Percentiles rank a stretch among this genome's conserved stretches.
Evolutionary conservation across 35 echinoderm and acorn worm genomes (phyloP).

Genomic region (Lytechinus variegatus): DNA sequence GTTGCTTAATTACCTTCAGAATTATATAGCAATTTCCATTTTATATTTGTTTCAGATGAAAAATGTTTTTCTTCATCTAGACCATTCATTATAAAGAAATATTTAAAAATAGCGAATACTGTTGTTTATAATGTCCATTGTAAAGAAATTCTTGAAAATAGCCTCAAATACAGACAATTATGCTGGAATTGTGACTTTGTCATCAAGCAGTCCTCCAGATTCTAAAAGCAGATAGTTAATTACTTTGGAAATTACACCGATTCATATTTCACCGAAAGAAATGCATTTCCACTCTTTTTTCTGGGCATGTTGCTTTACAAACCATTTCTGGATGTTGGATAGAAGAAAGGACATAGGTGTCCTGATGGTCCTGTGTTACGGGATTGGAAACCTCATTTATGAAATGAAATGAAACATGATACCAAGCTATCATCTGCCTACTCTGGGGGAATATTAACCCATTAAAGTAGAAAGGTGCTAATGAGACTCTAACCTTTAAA

Average conservation of each 20-base stretch:
- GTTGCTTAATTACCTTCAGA: too few relatives aligned
- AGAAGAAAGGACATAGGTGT: background rate
- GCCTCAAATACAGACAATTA: too few relatives aligned
- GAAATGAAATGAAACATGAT: slow-evolving; percentile 6
- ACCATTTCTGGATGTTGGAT: background rate
- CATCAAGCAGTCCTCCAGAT: background rate
- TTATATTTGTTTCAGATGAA: too few relatives aligned
- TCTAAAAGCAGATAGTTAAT: background rate
- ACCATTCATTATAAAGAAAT: too few relatives aligned
- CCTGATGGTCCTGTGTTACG: background rate
- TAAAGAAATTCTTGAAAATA: too few relatives aligned
- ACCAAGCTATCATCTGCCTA: background rate
- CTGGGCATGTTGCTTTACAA: background rate
- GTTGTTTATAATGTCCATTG: too few relatives aligned
- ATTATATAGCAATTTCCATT: too few relatives aligned
- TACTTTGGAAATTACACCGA: background rate
- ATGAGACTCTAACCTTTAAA: background rate
- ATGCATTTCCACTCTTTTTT: background rate
- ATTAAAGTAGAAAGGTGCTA: slow-evolving; percentile 1
- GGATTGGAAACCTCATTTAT: background rate
- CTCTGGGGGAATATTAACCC: slow-evolving; percentile 1
- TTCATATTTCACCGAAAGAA: background rate
- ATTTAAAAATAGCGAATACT: too few relatives aligned
- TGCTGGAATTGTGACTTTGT: too few relatives aligned
- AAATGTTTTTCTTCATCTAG: too few relatives aligned